phyloP scores from a whole-genome alignment of 2,888 invertebrate genomes.

The Doris montereyensis region DNA sequence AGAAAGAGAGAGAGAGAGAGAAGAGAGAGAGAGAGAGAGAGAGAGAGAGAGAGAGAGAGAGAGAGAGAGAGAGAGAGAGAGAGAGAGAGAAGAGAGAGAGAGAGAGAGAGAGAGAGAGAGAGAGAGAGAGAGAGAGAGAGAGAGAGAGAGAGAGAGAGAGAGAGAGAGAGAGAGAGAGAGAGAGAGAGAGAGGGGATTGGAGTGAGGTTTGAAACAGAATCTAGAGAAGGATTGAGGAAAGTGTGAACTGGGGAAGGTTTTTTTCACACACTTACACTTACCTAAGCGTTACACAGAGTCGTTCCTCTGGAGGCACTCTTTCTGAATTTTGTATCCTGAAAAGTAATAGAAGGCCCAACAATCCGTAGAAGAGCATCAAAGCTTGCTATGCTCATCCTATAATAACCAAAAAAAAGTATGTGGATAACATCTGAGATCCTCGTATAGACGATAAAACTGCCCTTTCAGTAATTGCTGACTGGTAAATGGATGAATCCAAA shows the following conservation, averaged over 20 bases:
- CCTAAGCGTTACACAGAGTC: background rate
- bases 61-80: background rate
- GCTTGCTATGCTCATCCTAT: background rate
- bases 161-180: background rate
- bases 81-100: background rate
- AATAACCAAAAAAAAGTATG: background rate
- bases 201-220: background rate
- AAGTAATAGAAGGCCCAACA: background rate
- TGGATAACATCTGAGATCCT: background rate
- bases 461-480: background rate
- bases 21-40: background rate
- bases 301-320: background rate
- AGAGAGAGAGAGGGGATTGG: slow-evolving; percentile 2
- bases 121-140: background rate
- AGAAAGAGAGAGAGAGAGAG: background rate
- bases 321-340: background rate
- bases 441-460: background rate
- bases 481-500: background rate
- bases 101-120: background rate
- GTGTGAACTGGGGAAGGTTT: background rate
- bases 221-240: background rate
- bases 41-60: background rate
- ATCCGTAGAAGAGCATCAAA: background rate
- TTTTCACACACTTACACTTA: no score
- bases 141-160: background rate